phyloP scores from a whole-genome alignment of 1,140 invertebrate species.

The Drosophila mayri region DNA sequence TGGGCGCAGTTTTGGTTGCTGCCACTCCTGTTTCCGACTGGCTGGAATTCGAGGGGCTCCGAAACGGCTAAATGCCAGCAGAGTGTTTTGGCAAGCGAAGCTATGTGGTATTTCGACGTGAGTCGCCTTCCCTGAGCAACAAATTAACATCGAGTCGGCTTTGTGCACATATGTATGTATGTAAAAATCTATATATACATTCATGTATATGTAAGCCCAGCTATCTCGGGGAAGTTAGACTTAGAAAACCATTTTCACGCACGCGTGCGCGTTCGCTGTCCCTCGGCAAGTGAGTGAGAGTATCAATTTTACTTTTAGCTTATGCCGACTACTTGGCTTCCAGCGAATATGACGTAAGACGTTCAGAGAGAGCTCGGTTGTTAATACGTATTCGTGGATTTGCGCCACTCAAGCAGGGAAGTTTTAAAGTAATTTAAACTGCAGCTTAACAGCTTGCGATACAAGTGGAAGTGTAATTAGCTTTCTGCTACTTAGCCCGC shows the following conservation, averaged over 20 bases:
- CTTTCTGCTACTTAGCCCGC: constrained; percentile 34
- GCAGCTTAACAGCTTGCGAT: constrained; percentile 46
- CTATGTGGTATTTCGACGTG: constrained; percentile 39
- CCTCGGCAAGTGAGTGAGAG: constrained; percentile 55
- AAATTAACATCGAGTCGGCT: constrained; percentile 41
- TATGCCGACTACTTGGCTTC: constrained; percentile 10
- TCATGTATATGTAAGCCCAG: neutral
- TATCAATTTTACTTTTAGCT: constrained; percentile 72
- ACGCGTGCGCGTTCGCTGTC: constrained; percentile 61
- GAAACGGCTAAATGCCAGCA: constrained; percentile 66
- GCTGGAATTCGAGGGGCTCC: constrained; percentile 46
- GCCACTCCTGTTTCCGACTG: constrained; percentile 63
- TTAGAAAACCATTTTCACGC: constrained; percentile 74
- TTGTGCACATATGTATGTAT: neutral
- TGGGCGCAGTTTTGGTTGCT: constrained; percentile 50
- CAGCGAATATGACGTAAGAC: constrained; percentile 62
- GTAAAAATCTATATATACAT: neutral
- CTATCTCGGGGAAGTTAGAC: constrained; percentile 17
- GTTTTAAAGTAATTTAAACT: constrained; percentile 51
- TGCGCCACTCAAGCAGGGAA: constrained; percentile 25
- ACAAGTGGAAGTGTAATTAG: constrained; percentile 54
- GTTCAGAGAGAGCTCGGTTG: neutral
- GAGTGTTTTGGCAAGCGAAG: constrained; percentile 53
- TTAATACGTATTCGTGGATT: constrained; percentile 44
- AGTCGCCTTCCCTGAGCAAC: constrained; percentile 21